phyloP scores from a whole-genome alignment of 1,140 invertebrate genomes.

The Drosophila teissieri region DNA sequence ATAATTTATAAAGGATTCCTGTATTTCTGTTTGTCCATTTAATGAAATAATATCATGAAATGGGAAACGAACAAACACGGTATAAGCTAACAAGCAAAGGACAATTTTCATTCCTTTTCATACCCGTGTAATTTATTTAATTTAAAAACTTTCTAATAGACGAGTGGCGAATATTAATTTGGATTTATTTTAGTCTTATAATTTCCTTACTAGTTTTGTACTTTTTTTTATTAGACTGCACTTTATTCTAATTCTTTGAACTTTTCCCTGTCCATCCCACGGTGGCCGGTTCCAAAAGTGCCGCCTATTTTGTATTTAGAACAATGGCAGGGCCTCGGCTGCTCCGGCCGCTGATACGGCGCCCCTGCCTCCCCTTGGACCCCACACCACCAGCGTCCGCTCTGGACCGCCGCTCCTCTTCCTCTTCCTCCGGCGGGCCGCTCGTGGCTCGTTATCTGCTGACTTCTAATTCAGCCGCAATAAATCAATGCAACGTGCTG shows the following conservation, averaged over 20 bases:
- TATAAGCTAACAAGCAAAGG: too few relatives aligned
- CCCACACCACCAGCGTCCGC: neutral
- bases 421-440: slow-evolving; percentile 10
- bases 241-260: neutral
- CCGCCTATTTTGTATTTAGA: slow-evolving; percentile 57
- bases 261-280: neutral
- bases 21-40: too few relatives aligned
- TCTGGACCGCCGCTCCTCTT: slow-evolving; percentile 1
- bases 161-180: too few relatives aligned
- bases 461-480: slow-evolving; percentile 81
- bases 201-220: too few relatives aligned
- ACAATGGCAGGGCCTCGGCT: slow-evolving; percentile 55
- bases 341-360: slow-evolving; percentile 7
- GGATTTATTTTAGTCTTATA: too few relatives aligned
- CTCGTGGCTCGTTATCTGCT: slow-evolving; percentile 77
- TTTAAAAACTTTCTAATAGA: too few relatives aligned
- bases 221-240: neutral
- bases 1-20: too few relatives aligned
- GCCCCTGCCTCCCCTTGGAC: neutral
- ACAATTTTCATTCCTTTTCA: too few relatives aligned
- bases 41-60: too few relatives aligned
- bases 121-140: too few relatives aligned
- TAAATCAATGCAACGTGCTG: slow-evolving; percentile 83
- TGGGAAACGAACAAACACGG: too few relatives aligned
- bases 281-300: slow-evolving; percentile 8